Evolutionary conservation across 2,113 vertebrate genomes (phyloP), one percentile per base, ranked within the genome.

Genomic region (Leucosticte australis): DNA sequence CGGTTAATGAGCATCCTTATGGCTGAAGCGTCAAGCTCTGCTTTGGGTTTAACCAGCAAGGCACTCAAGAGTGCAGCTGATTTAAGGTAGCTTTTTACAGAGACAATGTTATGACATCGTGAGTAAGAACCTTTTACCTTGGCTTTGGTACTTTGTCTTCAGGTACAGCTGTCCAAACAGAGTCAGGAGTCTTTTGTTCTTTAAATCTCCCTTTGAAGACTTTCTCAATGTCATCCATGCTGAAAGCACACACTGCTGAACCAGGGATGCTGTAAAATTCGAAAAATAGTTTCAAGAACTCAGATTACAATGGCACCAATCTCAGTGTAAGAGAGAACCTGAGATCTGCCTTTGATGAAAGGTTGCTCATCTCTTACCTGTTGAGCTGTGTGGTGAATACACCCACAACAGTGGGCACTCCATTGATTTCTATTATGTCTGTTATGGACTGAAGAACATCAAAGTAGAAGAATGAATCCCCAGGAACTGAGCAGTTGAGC

Each of bases 391-490:
- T 99, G 94, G 99, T 99, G 93, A 99, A 99, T 68, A 99, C 99
- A 3, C 99, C 99, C 0, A 99, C 98, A 71, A 99, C 98, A 0
- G 98, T 99, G 37, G 99, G 99, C 83, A 99, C 92, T 7, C 99
- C 99, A 39, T 98, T 98, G 97, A 99, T 99, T 96, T 98, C 90
- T 95, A 99, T 98, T 89, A 99, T 99, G 97, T 99, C 98, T 21
- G 99, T 99, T 96, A 99, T 97, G 60, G 99, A 99, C 98, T 99
- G 99, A 64, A 99, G 98, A 28, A 99, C 99, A 73, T 99, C 99
- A 24, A 99, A 99, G 97, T 99, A 99, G 98, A 99, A 99, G 96
- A 99, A 99, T 1, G 99, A 99, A 96, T 99, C 99, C 78, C 99
- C 99, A 0, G 99, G 99, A 84, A 99, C 99, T 0, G 99, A 99